Evolutionary conservation across 2,113 vertebrate species (phyloP), one percentile per base, ranked within the genome.

Genomic region (Cinclus mexicanus): DNA sequence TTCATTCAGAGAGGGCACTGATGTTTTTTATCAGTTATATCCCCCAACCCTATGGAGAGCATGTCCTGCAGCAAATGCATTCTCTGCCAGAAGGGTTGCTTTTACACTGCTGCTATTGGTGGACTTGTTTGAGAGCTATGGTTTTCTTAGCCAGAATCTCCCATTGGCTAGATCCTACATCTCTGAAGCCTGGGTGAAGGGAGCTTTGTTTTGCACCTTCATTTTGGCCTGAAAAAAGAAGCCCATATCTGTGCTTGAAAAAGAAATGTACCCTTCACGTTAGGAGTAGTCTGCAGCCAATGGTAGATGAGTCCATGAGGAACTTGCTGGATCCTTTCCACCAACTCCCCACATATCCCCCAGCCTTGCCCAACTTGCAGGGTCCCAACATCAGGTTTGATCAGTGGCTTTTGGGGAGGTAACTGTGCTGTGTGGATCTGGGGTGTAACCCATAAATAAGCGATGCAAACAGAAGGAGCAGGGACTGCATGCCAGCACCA

Each of bases 301-400:
- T 42, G 9, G 69, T 44, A 44, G 35, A 18, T 50, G 44, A 76
- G 24, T 20, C 28, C 0, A 0, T 37, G 31, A 1, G 1, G 21
- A 37, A 28, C 24, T 61, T 67, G 14, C 11, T 74, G 52, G 14
- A 83, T 81, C 33, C 47, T 64, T 67, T 42, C 25, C 4, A 5
- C 39, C 35, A 3, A 39, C n/a, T 80, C 24, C 8, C 28, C 2
- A 41, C 65, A 10, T 15, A 23, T 21, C 3, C 10, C 12, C 12
- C 35, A 70, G 7, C 16, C 44, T 5, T 37, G 6, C 14, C 31
- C 46, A 78, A 22, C 8, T 14, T 13, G 35, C 47, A 24, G 35
- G 33, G 12, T 16, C 37, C 26, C 6, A 7, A 33, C 12, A 42
- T 23, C 21, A n/a, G 16, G 24, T 57, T 83, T 16, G 23, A 61